phyloP scores from a whole-genome alignment of 2,888 invertebrate genomes.

The Philonicus albiceps region DNA sequence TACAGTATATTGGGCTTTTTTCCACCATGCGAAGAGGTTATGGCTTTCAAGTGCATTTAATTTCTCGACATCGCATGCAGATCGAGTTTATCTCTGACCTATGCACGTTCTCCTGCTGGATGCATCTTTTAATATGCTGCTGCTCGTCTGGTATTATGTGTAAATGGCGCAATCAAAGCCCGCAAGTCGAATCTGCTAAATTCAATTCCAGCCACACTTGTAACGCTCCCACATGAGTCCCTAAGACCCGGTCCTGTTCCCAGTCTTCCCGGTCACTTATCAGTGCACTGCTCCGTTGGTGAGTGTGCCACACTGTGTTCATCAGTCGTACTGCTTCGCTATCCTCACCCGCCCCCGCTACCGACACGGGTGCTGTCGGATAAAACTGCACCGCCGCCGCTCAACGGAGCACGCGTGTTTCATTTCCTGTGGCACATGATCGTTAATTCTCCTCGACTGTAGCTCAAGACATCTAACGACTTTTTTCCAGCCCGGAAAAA shows the following conservation, averaged over 20 bases:
- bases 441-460: slow-evolving; percentile 10
- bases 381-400: neutral
- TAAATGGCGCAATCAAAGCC: neutral
- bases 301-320: neutral
- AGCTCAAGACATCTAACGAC: slow-evolving; percentile 1
- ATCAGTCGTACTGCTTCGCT: neutral
- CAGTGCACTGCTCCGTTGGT: slow-evolving; percentile 4
- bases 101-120: neutral
- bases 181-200: neutral
- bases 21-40: neutral
- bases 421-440: slow-evolving; percentile 32
- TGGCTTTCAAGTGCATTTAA: neutral
- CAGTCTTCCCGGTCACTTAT: neutral
- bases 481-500: slow-evolving; percentile 8
- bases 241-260: neutral
- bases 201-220: slow-evolving; percentile 8
- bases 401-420: slow-evolving; percentile 22
- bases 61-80: neutral
- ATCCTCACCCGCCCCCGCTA: neutral
- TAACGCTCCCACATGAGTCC: neutral
- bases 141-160: neutral
- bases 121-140: neutral
- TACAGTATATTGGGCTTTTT: neutral
- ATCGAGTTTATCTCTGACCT: neutral
- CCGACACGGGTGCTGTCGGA: neutral